These are phyloP conservation scores for Scaptodrosophila latifasciaeformis DNA, from an alignment of 2,888 invertebrate genomes.

Conservation along the genomic window DNA sequence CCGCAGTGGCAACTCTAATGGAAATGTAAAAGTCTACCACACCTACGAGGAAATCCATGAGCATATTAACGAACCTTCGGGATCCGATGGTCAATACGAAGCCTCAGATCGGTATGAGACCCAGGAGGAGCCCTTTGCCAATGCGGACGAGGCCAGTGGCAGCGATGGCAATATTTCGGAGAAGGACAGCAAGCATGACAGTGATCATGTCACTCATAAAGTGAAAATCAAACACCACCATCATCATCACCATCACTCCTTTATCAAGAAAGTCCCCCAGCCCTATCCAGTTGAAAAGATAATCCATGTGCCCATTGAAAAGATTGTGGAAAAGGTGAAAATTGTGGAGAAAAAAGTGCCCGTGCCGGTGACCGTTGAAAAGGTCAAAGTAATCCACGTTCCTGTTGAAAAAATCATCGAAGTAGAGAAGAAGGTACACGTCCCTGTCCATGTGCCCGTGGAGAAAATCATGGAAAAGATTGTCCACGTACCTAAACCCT, in stretches of 20 bases:
- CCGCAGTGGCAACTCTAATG: constrained; percentile 28
- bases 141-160: constrained; percentile 7
- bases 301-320: constrained; percentile 75
- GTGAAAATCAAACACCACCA: constrained; percentile 78
- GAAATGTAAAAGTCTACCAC: constrained; percentile 56
- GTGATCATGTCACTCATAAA: no score
- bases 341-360: constrained; percentile 71
- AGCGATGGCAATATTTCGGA: no score
- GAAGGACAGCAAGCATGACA: constrained; percentile 13
- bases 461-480: constrained; percentile 75
- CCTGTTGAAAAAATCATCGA: constrained; percentile 76
- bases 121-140: constrained; percentile 36
- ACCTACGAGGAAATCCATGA: constrained; percentile 72
- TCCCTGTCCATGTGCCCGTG: constrained; percentile 74
- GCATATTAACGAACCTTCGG: constrained; percentile 55
- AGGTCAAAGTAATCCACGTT: constrained; percentile 70
- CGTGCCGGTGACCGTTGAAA: constrained; percentile 74
- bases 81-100: constrained; percentile 30
- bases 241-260: constrained; percentile 81
- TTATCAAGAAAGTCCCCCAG: constrained; percentile 77
- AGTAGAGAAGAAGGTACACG: constrained; percentile 76
- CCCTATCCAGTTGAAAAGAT: constrained; percentile 77
- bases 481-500: constrained; percentile 76
- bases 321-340: no score
- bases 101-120: constrained; percentile 49